These are phyloP conservation scores for Tipula unca DNA, from an alignment of 2,888 invertebrate genomes.

Conservation along the genomic window DNA sequence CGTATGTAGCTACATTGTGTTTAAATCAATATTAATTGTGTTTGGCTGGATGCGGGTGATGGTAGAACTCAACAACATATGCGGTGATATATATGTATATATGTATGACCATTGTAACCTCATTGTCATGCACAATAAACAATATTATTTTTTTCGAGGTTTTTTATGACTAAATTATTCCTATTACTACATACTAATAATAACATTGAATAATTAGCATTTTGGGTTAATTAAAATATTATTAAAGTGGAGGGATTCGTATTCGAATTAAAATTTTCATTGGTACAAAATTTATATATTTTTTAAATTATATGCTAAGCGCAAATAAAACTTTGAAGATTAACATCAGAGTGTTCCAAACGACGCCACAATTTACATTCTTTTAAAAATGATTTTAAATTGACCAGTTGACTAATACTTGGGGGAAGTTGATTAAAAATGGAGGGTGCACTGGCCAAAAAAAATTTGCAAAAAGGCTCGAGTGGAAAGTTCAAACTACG, in stretches of 20 bases:
- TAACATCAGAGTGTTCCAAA: too few relatives aligned
- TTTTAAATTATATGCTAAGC: too few relatives aligned
- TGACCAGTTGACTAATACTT: too few relatives aligned
- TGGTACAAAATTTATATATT: too few relatives aligned
- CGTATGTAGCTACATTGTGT: background rate
- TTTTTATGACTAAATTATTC: background rate
- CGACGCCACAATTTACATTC: too few relatives aligned
- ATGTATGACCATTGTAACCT: too few relatives aligned
- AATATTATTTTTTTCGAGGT: background rate
- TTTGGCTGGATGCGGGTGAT: background rate
- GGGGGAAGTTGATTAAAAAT: too few relatives aligned
- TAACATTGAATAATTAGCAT: background rate
- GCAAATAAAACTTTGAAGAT: too few relatives aligned
- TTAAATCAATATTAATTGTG: background rate
- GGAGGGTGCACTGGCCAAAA: too few relatives aligned
- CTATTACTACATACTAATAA: background rate
- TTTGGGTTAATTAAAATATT: background rate
- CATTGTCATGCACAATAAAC: background rate
- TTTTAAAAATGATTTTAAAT: too few relatives aligned
- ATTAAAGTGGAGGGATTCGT: background rate
- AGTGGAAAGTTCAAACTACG: too few relatives aligned
- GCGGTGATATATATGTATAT: background rate
- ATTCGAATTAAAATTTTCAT: background rate
- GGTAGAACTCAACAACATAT: background rate
- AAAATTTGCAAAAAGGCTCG: too few relatives aligned